Conservation (phyloP, 2,113 vertebrate genomes). For the Amblyopsis rosae region DNA sequence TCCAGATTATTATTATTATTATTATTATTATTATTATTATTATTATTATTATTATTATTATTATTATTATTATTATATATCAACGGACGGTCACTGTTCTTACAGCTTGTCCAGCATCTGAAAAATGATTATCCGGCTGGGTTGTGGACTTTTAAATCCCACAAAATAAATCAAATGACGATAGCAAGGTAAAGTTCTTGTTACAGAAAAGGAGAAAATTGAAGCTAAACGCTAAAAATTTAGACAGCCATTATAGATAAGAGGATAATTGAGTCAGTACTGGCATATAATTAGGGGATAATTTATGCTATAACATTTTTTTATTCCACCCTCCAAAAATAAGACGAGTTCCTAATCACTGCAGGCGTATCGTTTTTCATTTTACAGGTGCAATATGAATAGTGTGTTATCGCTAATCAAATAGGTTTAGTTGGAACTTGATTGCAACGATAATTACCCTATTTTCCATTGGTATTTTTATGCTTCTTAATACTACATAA, state of each 20-base stretch:
- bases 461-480: slow-evolving; percentile 86
- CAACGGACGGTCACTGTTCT: slow-evolving; percentile 52
- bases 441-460: slow-evolving; percentile 89
- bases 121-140: slow-evolving; percentile 92
- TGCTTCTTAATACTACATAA: slow-evolving; percentile 87
- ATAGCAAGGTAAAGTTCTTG: slow-evolving; percentile 99
- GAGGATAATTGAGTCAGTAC: slow-evolving; percentile 99
- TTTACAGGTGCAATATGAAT: slow-evolving; percentile 98
- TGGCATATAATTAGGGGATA: slow-evolving; percentile 99
- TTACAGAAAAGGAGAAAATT: slow-evolving; percentile 99
- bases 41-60: too few species aligned
- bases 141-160: slow-evolving; percentile 96
- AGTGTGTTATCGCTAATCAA: slow-evolving; percentile 99
- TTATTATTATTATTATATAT: background rate
- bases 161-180: slow-evolving; percentile 99
- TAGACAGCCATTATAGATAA: slow-evolving; percentile 99
- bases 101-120: slow-evolving; percentile 82
- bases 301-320: slow-evolving; percentile 99
- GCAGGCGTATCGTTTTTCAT: slow-evolving; percentile 99
- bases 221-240: slow-evolving; percentile 99
- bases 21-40: too few species aligned
- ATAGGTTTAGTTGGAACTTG: slow-evolving; percentile 82
- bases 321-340: slow-evolving; percentile 99
- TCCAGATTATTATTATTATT: too few species aligned
- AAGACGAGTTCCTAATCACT: slow-evolving; percentile 99